These are phyloP conservation scores for Drosophila vallismaia DNA, from an alignment of 2,888 invertebrate genomes.

Conservation along the genomic window DNA sequence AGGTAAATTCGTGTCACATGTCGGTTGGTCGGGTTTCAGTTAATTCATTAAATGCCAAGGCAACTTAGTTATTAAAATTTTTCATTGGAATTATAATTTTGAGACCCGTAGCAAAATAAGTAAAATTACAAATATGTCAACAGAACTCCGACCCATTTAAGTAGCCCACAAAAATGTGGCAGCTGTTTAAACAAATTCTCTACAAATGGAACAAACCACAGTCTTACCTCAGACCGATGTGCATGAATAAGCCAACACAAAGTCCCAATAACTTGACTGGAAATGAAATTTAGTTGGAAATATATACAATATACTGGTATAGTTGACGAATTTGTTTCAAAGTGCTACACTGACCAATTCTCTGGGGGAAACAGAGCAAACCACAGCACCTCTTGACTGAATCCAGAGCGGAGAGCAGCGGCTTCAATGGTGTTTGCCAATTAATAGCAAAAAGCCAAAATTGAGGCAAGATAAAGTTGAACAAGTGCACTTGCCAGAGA, in stretches of 20 bases:
- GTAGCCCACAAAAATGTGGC: conserved; percentile 10
- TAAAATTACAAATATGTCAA: neutral
- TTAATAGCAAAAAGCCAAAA: conserved; percentile 16
- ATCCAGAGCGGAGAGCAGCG: neutral
- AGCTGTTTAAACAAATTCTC: conserved; percentile 32
- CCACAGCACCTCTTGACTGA: neutral
- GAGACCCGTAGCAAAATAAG: neutral
- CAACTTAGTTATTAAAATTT: conserved; percentile 3
- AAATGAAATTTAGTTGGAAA: conserved; percentile 23
- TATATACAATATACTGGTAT: conserved; percentile 4
- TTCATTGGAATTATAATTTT: neutral
- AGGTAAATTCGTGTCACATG: conserved; percentile 4
- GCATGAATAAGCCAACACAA: conserved; percentile 28
- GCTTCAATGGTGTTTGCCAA: conserved; percentile 30
- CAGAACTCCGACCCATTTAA: conserved; percentile 23
- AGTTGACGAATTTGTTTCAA: conserved; percentile 35
- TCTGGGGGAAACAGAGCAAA: conserved; percentile 6
- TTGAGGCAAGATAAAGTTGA: conserved; percentile 27
- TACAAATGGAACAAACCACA: conserved; percentile 24
- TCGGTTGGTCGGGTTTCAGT: conserved; percentile 10
- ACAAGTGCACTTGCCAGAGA: neutral
- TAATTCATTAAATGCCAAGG: conserved; percentile 18
- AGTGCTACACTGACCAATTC: conserved; percentile 21
- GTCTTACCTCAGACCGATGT: conserved; percentile 14
- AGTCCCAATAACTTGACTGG: conserved; percentile 4